These are phyloP conservation scores for Porphyrio hochstetteri DNA, from an alignment of 2,113 vertebrate genomes.

Conservation along the genomic window DNA sequence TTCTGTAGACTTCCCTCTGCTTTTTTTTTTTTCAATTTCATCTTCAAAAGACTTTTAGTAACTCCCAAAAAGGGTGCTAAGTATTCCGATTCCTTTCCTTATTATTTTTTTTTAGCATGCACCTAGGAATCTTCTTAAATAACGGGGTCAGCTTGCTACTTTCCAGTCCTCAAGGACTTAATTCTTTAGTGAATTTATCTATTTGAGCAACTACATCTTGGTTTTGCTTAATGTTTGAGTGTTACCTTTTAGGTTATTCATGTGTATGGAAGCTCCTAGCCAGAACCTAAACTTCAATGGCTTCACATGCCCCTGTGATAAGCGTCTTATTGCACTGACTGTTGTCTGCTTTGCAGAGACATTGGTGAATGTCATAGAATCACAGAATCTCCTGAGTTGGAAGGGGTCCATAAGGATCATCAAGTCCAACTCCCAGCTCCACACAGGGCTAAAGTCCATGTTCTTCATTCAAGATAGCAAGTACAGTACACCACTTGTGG, in stretches of 20 bases:
- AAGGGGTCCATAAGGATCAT: no score
- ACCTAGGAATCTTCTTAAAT: neutral
- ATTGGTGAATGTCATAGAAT: neutral
- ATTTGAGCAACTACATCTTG: neutral
- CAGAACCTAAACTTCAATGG: neutral
- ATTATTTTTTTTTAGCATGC: neutral
- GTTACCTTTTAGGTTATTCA: neutral
- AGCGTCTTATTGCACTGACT: neutral
- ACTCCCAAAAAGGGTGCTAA: neutral
- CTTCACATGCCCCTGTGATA: neutral
- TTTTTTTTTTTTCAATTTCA: neutral
- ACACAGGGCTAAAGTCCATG: neutral
- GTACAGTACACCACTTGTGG: neutral
- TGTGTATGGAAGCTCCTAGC: neutral
- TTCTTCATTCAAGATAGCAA: neutral
- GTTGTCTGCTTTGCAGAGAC: neutral
- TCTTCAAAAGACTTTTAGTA: constrained; percentile 11
- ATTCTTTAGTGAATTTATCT: neutral
- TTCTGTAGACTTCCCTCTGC: neutral
- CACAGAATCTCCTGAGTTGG: no score
- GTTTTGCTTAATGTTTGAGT: neutral
- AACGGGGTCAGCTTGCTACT: neutral
- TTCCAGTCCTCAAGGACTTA: neutral
- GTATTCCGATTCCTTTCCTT: neutral
- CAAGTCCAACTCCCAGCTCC: no score